phyloP scores from a whole-genome alignment of 2,113 vertebrate species.

The Cyanoramphus novaezelandiae region DNA sequence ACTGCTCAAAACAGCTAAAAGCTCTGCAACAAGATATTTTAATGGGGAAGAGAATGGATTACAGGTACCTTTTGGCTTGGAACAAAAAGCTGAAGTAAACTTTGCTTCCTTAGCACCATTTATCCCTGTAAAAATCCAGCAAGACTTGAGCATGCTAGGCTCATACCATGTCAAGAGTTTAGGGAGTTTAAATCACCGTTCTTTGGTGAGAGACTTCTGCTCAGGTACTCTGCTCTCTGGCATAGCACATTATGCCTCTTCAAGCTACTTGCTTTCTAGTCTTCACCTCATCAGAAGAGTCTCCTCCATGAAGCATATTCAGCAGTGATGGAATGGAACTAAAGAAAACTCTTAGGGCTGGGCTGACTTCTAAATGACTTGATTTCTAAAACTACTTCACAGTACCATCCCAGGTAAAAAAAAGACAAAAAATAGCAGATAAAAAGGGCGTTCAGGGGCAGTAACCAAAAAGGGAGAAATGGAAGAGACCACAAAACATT shows the following conservation, averaged over 20 bases:
- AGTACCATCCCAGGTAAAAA: not conserved
- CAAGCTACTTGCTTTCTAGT: not conserved
- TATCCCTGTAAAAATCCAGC: not conserved
- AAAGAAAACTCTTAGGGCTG: not conserved
- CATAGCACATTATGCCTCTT: not conserved
- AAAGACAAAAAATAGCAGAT: not conserved
- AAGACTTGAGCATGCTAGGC: not conserved
- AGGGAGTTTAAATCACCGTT: not conserved
- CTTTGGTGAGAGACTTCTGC: not conserved
- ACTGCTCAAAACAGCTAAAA: not conserved
- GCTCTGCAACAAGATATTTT: not conserved
- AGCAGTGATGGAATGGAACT: not conserved
- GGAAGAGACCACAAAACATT: not conserved
- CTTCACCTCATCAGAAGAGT: not conserved
- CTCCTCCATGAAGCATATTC: not conserved
- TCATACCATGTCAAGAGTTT: not conserved
- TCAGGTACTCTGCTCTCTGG: not conserved
- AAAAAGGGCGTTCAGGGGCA: not conserved
- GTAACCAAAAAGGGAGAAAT: not conserved
- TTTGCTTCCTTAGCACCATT: not conserved
- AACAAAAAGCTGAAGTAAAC: not conserved
- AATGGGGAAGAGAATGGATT: not conserved
- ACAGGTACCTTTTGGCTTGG: not conserved
- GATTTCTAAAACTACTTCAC: not conserved
- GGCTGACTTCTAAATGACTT: not conserved